Base-by-base conservation (phyloP, 2,888 invertebrate species). In the Theretra japonica region DNA sequence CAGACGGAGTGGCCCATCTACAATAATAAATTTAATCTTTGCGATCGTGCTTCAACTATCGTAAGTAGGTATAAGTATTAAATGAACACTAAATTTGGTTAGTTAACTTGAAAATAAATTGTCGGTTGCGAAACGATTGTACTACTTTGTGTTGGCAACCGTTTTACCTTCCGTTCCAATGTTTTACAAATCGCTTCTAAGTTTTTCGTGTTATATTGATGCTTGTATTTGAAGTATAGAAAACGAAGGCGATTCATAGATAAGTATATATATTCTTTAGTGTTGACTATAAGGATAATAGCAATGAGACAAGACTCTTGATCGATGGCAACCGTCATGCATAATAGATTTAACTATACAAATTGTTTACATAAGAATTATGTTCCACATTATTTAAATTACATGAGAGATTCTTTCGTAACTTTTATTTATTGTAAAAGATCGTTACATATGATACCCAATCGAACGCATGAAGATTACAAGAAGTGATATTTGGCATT, bases 41-140 rank as follows among this genome's bases (percentile, higher is more conserved):
- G 77, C 15, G 70, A 41, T 70, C 17, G 41, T 53, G 68, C 68
- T 70, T 74, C 73, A 74, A 73, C 33, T 69, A 73, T 73, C 59
- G 72, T 74, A 71, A 71, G 70, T 73, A 72, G 70, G 70, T 62
- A 72, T 74, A 73, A 74, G 70, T 75, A 73, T 75, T 73, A 78
- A 79, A 77, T 79, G 72, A 75, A 72, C 69, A 76, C 77, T 77
- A 80, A 80, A 80, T 77, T 80, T 74, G 76, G 77, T 76, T 74
- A 75, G 74, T 76, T 73, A 69, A 56, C 53, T 70, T 53, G 33
- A 28, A 70, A 48, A 28, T 68, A 50, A 68, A 65, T 65, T 56
- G 68, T 56, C n/a, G 56, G 53, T 69, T 69, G 68, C 53, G 68
- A 28, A 28, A 56, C 50, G 25, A 28, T 68, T 50, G 68, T 68